Evolutionary conservation across 2,113 vertebrate species (phyloP), one percentile per base, ranked within the genome.

Genomic region (Aythya baeri): DNA sequence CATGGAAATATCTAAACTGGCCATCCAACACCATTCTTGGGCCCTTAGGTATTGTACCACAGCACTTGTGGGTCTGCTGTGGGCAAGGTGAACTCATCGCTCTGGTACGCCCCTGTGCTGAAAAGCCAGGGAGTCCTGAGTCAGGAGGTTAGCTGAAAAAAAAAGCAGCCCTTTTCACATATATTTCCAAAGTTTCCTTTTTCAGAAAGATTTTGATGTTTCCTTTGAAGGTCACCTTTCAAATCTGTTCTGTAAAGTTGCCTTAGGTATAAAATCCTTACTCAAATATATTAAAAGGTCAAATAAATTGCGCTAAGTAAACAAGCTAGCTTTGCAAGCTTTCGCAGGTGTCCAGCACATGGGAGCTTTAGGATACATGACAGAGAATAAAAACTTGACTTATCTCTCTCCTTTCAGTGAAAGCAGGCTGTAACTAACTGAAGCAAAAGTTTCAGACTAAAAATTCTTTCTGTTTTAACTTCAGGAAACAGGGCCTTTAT

Each of bases 251-350:
- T 95, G 88, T 82, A 85, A 93, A 96, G 94, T 95, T 95, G 81
- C 92, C 83, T 95, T 87, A 91, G 91, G 62, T 96, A 96, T 91
- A 96, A 96, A 97, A 97, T 97, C 95, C 95, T 97, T 97, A 96
- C 90, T 97, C 83, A 98, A 97, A 97, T 96, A 97, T 97, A 97
- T 97, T 97, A 97, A 90, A 97, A 95, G 96, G 96, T 97, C 96
- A 97, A 97, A 96, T 97, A 97, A 98, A 96, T 97, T 91, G 88
- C 62, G 38, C 63, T 96, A 94, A 93, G 83, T 83, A 95, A 97
- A 97, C 91, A 97, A 93, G 95, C 86, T 73, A 89, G 88, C 79
- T 96, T 75, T 88, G 94, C 92, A 92, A 87, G 92, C 91, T 96
- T 97, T 97, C 94, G 94, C 95, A 97, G 96, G 96, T 97, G 92